phyloP scores from a whole-genome alignment of 2,888 invertebrate species.

The Congeria kusceri region DNA sequence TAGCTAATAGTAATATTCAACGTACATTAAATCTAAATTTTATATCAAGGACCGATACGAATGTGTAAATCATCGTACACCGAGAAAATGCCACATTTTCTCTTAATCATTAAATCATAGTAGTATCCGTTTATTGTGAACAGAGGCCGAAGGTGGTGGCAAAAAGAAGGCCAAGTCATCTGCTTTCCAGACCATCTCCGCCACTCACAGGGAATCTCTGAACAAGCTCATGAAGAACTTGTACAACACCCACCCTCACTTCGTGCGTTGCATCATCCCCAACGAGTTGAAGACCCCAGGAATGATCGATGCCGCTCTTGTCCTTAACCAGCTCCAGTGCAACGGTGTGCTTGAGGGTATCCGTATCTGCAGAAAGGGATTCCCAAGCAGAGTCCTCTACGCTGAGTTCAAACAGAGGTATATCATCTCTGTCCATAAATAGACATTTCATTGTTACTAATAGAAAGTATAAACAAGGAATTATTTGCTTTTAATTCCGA shows the following conservation, averaged over 20 bases:
- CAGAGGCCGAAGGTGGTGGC: conserved; percentile 79
- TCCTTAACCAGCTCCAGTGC: conserved; percentile 99
- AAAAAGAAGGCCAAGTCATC: conserved; percentile 98
- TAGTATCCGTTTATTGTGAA: no score
- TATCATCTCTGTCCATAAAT: no score
- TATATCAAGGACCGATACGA: no score
- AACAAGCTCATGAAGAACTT: conserved; percentile 94
- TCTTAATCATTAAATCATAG: no score
- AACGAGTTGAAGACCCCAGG: conserved; percentile 89
- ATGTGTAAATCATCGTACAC: no score
- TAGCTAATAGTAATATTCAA: no score
- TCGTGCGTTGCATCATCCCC: conserved; percentile 99
- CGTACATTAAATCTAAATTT: no score
- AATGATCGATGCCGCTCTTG: conserved; percentile 98
- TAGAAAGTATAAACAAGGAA: no score
- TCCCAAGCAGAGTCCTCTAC: conserved; percentile 99
- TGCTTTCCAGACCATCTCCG: conserved; percentile 99
- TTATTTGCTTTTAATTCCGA: no score
- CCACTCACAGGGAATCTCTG: conserved; percentile 94
- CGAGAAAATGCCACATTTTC: no score
- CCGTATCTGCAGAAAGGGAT: conserved; percentile 99
- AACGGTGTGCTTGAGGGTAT: conserved; percentile 99
- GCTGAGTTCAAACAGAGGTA: conserved; percentile 99
- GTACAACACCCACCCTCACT: conserved; percentile 78
- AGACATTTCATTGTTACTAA: no score